These are phyloP conservation scores for Patella pellucida DNA, from an alignment of 2,888 invertebrate genomes.

Conservation along the genomic window DNA sequence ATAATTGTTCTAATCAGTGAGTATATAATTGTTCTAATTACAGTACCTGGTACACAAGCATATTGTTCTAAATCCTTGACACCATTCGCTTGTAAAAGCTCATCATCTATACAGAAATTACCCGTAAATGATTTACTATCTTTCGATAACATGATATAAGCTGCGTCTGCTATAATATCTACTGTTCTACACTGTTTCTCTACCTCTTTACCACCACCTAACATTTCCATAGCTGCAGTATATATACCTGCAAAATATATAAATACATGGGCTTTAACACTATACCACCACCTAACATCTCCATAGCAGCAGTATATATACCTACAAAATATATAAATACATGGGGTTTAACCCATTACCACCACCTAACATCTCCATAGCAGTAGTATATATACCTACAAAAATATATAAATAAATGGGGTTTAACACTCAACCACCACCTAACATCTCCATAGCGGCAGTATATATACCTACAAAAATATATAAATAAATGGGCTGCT, in stretches of 20 bases:
- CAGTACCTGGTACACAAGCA: constrained; percentile 76
- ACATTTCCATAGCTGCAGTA: constrained; percentile 84
- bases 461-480: too few species aligned
- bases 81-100: constrained; percentile 83
- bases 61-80: constrained; percentile 83
- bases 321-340: constrained; percentile 74
- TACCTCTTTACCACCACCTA: constrained; percentile 76
- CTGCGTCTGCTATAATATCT: constrained; percentile 91
- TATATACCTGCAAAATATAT: constrained; percentile 80
- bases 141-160: constrained; percentile 84
- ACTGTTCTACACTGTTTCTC: constrained; percentile 81
- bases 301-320: constrained; percentile 90
- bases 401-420: too few species aligned
- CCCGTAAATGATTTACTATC: constrained; percentile 86
- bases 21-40: too few species aligned
- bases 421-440: too few species aligned
- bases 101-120: constrained; percentile 93
- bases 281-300: too few species aligned
- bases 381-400: too few species aligned
- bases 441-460: too few species aligned
- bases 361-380: too few species aligned
- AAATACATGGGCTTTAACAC: too few species aligned
- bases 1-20: too few species aligned
- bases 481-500: too few species aligned
- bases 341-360: too few species aligned